These are phyloP conservation scores for Menidia menidia DNA, from an alignment of 2,797 vertebrate species.

Conservation along the genomic window DNA sequence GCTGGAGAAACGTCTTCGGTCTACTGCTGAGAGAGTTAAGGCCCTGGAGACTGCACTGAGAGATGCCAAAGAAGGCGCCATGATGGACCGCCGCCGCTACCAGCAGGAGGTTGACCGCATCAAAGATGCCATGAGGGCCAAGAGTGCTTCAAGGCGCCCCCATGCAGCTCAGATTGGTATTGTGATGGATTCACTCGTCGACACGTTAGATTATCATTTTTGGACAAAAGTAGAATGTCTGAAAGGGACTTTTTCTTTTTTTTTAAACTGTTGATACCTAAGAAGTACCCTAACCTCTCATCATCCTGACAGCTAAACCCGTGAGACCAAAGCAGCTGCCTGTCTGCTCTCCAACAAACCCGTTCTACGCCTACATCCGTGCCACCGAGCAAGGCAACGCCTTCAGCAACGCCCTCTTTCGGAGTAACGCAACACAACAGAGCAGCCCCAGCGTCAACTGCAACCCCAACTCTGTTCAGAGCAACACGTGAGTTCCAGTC, in stretches of 20 bases:
- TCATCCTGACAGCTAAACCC: constrained; percentile 87
- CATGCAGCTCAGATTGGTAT: constrained; percentile 94
- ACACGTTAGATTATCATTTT: neutral
- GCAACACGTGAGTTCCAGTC: constrained; percentile 73
- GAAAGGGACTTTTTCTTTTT: neutral
- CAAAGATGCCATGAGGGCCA: constrained; percentile 92
- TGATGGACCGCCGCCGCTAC: constrained; percentile 95
- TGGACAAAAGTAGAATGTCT: neutral
- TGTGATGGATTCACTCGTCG: neutral
- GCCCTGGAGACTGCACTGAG: constrained; percentile 97
- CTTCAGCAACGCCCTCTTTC: constrained; percentile 91
- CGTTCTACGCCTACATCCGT: constrained; percentile 86
- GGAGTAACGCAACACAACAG: constrained; percentile 75
- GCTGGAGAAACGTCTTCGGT: constrained; percentile 97
- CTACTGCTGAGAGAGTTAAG: constrained; percentile 97
- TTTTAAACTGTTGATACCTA: neutral
- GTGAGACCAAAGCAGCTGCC: constrained; percentile 94
- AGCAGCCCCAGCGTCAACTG: constrained; percentile 52
- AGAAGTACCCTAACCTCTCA: neutral
- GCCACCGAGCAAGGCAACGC: constrained; percentile 84
- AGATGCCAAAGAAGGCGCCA: constrained; percentile 96
- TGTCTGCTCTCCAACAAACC: constrained; percentile 90
- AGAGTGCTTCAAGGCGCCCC: constrained; percentile 88
- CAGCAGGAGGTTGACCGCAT: constrained; percentile 99
- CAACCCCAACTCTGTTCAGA: constrained; percentile 81